Conservation (phyloP, 1,140 invertebrate genomes). For the Trichomalopsis sarcophagae region DNA sequence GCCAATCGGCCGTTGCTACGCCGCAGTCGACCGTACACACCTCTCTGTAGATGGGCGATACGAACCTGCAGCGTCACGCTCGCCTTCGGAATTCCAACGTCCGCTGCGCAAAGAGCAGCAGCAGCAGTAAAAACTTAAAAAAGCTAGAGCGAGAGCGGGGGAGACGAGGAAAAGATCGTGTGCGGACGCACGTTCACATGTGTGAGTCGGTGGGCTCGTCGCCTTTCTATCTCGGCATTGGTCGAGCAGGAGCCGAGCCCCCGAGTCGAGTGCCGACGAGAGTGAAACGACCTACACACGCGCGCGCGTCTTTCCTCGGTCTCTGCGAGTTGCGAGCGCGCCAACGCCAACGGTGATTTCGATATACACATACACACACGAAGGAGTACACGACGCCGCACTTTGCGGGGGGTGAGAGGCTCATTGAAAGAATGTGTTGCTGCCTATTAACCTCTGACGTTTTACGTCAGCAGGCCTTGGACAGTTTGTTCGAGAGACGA, state of each 20-base stretch:
- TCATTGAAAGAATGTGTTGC: not conserved
- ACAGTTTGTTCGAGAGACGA: too few species aligned
- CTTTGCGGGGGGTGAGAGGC: not conserved
- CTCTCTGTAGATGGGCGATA: not conserved
- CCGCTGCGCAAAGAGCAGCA: not conserved
- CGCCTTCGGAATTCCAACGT: not conserved
- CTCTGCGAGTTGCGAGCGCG: not conserved
- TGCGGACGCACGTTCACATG: not conserved
- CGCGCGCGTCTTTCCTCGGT: not conserved
- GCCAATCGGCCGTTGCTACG: not conserved
- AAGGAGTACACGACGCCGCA: not conserved
- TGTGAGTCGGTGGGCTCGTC: slow-evolving; percentile 20
- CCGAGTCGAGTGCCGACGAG: slow-evolving; percentile 37
- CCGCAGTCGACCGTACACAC: not conserved
- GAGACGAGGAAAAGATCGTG: not conserved
- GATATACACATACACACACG: not conserved
- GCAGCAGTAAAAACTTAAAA: not conserved
- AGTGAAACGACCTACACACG: not conserved
- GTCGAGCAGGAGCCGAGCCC: slow-evolving; percentile 62
- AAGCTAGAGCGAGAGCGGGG: slow-evolving; percentile 2
- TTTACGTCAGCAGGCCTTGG: too few species aligned
- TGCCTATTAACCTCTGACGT: not conserved
- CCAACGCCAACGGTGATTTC: not conserved
- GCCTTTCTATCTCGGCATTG: slow-evolving; percentile 56
- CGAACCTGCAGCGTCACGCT: not conserved